A percentile compares a stretch with the other conserved stretches of the same genome.
phyloP scores from a whole-genome alignment of 2,113 vertebrate genomes.

The Phylloscopus whistleri region DNA sequence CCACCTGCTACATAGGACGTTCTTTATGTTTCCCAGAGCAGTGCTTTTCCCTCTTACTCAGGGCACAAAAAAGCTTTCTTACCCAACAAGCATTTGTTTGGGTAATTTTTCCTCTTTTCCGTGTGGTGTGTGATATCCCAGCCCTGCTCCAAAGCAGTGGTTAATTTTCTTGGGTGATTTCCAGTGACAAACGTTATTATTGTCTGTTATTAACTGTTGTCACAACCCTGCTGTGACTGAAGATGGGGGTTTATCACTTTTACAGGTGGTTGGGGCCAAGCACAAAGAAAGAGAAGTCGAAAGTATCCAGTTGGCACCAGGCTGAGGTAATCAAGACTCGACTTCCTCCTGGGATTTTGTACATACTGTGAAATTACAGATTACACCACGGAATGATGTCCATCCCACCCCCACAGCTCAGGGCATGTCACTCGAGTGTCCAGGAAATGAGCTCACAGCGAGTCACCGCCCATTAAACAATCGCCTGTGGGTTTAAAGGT shows the following conservation, averaged over 20 bases:
- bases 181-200: neutral
- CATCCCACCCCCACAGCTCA: rapidly evolving
- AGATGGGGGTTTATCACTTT: neutral
- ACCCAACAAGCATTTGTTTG: neutral
- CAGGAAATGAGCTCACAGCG: neutral
- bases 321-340: rapidly evolving
- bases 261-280: neutral
- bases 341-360: neutral
- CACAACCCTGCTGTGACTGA: neutral
- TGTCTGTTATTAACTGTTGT: neutral
- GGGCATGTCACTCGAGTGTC: rapidly evolving
- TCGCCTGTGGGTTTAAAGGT: neutral
- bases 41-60: neutral
- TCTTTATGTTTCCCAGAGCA: neutral
- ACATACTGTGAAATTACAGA: rapidly evolving
- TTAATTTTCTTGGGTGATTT: neutral
- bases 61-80: neutral
- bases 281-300: rapidly evolving
- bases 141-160: neutral
- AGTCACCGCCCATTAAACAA: neutral
- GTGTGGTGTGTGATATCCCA: too few relatives aligned
- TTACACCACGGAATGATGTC: rapidly evolving
- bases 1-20: rapidly evolving
- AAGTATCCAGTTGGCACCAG: neutral
- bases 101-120: neutral